These are phyloP conservation scores for Brachystomella parvula DNA, from an alignment of 1,140 invertebrate species.

Conservation along the genomic window DNA sequence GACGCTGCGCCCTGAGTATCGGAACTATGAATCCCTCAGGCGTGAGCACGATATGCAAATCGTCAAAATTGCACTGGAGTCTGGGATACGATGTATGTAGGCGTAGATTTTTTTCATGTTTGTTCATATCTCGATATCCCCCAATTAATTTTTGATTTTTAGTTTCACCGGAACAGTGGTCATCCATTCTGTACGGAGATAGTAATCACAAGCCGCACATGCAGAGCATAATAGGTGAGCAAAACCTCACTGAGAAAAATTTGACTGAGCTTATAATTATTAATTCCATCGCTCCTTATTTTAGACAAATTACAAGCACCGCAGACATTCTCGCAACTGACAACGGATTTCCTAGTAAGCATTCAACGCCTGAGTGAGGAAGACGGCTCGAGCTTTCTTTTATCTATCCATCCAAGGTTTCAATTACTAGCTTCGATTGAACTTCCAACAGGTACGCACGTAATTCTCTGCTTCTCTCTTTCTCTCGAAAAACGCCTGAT, in stretches of 20 bases:
- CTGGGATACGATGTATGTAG: conserved; percentile 67
- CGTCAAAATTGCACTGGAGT: conserved; percentile 94
- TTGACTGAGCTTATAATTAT: conserved; percentile 1
- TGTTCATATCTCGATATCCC: too few species aligned
- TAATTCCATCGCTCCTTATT: background rate
- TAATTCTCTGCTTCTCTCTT: background rate
- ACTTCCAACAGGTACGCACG: conserved; percentile 40
- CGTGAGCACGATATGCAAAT: conserved; percentile 98
- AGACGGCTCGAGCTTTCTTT: conserved; percentile 54
- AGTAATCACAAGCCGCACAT: conserved; percentile 92
- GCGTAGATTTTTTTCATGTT: too few species aligned
- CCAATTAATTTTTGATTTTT: too few species aligned
- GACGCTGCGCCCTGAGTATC: conserved; percentile 96
- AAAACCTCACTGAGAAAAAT: background rate
- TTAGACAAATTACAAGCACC: conserved; percentile 80
- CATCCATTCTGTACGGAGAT: conserved; percentile 90
- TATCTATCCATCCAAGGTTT: conserved; percentile 63
- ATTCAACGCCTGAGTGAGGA: conserved; percentile 85
- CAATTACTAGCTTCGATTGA: conserved; percentile 81
- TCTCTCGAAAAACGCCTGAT: background rate
- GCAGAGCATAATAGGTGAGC: conserved; percentile 81
- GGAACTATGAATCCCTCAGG: conserved; percentile 70
- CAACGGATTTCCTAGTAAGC: conserved; percentile 85
- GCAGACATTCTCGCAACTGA: conserved; percentile 78
- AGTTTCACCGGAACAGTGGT: conserved; percentile 96